Conservation (phyloP, 1,140 invertebrate species). For the Cryptotermes secundus region DNA sequence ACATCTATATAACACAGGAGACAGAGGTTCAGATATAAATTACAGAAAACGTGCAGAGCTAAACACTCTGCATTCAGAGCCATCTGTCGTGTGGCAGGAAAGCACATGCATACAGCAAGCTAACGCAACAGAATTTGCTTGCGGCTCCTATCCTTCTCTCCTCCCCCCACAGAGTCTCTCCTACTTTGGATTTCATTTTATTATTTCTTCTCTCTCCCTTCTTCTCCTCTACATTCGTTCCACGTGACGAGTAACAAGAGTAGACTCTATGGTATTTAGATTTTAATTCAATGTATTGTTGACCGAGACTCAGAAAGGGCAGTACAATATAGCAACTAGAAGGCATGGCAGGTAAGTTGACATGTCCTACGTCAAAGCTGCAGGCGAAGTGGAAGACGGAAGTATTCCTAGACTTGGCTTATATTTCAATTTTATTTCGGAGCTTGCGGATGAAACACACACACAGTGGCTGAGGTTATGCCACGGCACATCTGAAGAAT, state of each 20-base stretch:
- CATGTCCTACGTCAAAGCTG: neutral
- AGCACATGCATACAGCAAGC: neutral
- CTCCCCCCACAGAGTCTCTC: neutral
- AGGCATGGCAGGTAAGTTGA: neutral
- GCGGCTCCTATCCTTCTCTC: neutral
- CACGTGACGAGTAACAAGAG: neutral
- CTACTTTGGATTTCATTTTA: neutral
- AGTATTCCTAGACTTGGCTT: conserved; percentile 3
- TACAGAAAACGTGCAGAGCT: neutral
- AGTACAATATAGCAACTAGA: neutral
- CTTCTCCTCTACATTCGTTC: neutral
- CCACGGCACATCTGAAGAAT: neutral
- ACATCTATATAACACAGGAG: neutral
- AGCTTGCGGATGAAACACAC: neutral
- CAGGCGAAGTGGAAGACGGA: neutral
- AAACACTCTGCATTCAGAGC: neutral
- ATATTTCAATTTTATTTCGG: neutral
- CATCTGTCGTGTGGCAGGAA: neutral
- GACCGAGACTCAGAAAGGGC: neutral
- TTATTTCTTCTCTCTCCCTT: neutral
- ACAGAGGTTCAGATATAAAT: neutral
- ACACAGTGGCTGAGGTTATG: neutral
- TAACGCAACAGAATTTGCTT: neutral
- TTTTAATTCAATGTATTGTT: neutral
- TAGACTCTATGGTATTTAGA: neutral